Evolutionary conservation across 1,140 invertebrate species (phyloP), one percentile per base, ranked within the genome.

Genomic region (Rhopalosiphum padi): DNA sequence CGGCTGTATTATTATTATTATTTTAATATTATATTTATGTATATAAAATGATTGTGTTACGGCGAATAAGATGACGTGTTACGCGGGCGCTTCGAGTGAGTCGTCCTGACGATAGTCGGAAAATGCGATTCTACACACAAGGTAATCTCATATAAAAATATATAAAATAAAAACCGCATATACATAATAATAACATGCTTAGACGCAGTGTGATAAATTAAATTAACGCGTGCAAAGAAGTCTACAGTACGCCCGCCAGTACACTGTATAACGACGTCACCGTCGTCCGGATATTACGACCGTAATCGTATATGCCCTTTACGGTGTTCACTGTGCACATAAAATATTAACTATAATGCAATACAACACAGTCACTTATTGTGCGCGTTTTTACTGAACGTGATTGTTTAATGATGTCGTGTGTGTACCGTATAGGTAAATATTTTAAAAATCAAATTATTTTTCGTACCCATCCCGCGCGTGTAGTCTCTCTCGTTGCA

Each of bases 201-300:
- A 55, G 35, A 35, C 2, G 48, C 11, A 51, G 51, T 55, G 88
- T 41, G 88, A 89, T 89, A 89, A 89, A 89, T 89, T 89, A 55
- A 53, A 89, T 89, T 53, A 55, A 37, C 22, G 51, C 43, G 87
- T 35, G 23, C 88, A 89, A 89, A 55, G 51, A 89, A 37, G 86
- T 87, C 86, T 37, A 2, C 9, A 41, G 83, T 22, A 15, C 37
- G 18, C 11, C 22, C 3, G 48, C 15, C 18, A 37, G 88, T 25
- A 77, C 60, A 77, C 60, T 35, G 30, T 77, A 51, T 51, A 89
- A 89, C 35, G 51, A 55, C 51, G 51, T 55, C 53, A 89, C 88
- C 53, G 37, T 51, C 53, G 37, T 55, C 88, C 51, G 88, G 88
- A 89, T 89, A 89, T 89, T 89, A 89, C 88, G 35, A 89, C 51